Base-by-base conservation (phyloP, 2,797 vertebrate species). In the Adelosebastes latens region DNA sequence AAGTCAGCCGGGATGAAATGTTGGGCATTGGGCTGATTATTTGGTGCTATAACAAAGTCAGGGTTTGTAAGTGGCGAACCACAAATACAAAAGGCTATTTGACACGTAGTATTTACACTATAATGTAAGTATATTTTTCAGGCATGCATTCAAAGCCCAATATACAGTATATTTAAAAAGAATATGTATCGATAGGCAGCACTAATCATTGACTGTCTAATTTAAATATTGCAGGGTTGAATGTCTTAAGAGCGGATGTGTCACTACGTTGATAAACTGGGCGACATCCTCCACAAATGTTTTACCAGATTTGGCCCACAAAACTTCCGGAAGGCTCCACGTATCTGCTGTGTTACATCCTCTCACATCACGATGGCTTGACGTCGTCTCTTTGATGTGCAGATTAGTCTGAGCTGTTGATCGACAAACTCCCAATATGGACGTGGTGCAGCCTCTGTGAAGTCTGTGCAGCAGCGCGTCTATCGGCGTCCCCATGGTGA, bases 401-500 rank as follows among this genome's bases (percentile, higher is more conserved):
- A 16, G 76, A 83, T 87, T 11, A 82, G 60, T 39, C 4, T 10
- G 55, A 76, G 18, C 39, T 32, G 79, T 24, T 9, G 59, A 65
- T 81, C 14, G 62, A 55, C 76, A 72, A 31, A 1, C 80, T 84
- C 70, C 76, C 12, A 25, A 63, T 61, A 74, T 62, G 79, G 83
- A 46, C n/a, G 18, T 8, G 67, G 14, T 5, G 2, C 56, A 34
- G 70, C 39, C 66, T 18, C n/a, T 52, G 69, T 74, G 71, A 77
- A 66, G 83, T 75, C 52, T 36, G 77, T 24, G 3, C 36, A 59
- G 8, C 81, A 77, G 68, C 3, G n/a, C 31, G 53, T 82, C 65
- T 13, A 14, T 42, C 74, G 12, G 36, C 3, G 78, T 93, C 64
- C 55, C 85, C 81, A 85, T 89, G 88, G 86, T 56, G 80, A 91